Conservation (phyloP, 2,797 vertebrate genomes). For the Brachyrhaphis roseni region DNA sequence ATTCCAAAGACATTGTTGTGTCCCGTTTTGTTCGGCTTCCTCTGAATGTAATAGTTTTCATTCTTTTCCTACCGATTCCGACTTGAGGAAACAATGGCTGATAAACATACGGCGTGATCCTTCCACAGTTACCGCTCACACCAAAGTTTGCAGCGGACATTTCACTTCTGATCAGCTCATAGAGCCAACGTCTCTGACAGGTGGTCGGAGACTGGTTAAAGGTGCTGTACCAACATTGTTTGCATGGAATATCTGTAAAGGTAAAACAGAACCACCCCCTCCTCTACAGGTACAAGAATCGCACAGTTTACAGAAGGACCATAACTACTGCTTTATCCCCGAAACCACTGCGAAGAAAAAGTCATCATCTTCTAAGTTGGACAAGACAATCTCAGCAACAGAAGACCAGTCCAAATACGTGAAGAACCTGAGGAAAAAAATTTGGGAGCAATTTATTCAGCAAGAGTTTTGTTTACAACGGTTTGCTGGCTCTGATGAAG, state of each 20-base stretch:
- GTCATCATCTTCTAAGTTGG: not conserved
- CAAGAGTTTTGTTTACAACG: conserved; percentile 1
- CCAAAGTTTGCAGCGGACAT: not conserved
- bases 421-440: not conserved
- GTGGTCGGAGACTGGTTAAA: not conserved
- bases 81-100: not conserved
- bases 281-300: not conserved
- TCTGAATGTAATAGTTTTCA: not conserved
- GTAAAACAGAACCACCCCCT: not conserved
- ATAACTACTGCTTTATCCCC: not conserved
- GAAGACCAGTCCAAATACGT: not conserved
- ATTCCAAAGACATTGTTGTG: not conserved
- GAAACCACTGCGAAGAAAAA: too few relatives aligned
- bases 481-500: not conserved
- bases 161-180: not conserved
- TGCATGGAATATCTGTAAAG: not conserved
- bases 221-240: not conserved
- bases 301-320: not conserved
- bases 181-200: not conserved
- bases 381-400: not conserved
- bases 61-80: not conserved
- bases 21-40: not conserved
- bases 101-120: not conserved
- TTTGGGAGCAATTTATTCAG: not conserved
- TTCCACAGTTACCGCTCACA: not conserved